Base-by-base conservation (phyloP, 2,113 vertebrate genomes). In the Nothocercus nigrocapillus region DNA sequence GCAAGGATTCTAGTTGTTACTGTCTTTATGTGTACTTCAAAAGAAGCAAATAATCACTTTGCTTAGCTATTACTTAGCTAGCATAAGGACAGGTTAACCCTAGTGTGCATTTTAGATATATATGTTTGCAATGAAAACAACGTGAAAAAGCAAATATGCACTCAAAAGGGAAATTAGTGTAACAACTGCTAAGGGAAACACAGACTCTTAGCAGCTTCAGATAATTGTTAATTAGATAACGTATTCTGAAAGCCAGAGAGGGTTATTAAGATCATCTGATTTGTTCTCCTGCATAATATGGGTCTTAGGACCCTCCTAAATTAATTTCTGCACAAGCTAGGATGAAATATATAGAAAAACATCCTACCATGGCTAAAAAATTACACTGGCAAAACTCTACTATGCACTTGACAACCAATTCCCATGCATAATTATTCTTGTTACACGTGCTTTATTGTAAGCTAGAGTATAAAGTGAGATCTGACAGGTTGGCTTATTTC, bases 111-210 rank as follows among this genome's bases (percentile, higher is more conserved):
- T 88, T 96, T 96, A 93, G 95, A 85, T 95, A 95, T 96, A 91
- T 80, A 82, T 67, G 88, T 78, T 95, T 95, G 82, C 87, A 96
- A 94, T 78, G 85, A 97, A 98, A 97, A 92, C 78, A 83, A 94
- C 92, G 95, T 89, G 64, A 96, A 98, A 97, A 97, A 95, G 73
- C 91, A 96, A 97, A 97, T 96, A 51, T 94, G 90, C 90, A 88
- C 91, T 95, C 93, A 94, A 96, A 98, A 98, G 97, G 91, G 92
- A 97, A 97, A 97, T 96, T 93, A 95, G 85, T 96, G 40, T 97
- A 96, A 95, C 88, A 94, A 66, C 91, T 97, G 93, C 96, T 97
- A 91, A 93, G 96, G 96, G 97, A 97, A 97, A 97, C 88, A 95
- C 97, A 96, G 96, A 96, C 96, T 97, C 96, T 97, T 96, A 27